phyloP scores from a whole-genome alignment of 2,113 vertebrate species.

The Ceratotherium simum region DNA sequence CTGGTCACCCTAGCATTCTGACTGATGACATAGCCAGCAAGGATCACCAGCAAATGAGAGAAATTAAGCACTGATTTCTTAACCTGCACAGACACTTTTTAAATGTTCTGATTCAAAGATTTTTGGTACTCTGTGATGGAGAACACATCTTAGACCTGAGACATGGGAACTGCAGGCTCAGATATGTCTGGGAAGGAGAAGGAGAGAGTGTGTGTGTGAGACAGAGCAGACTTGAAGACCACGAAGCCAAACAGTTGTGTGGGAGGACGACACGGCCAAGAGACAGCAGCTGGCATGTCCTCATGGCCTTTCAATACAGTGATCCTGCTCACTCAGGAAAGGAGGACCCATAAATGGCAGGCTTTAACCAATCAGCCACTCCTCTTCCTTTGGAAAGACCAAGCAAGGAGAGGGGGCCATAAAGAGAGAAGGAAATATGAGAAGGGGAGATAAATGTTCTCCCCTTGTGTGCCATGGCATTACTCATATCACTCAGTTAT shows the following conservation, averaged over 20 bases:
- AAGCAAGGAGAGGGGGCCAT: neutral
- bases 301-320: rapidly evolving
- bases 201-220: too few relatives aligned
- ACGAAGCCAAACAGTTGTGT: neutral
- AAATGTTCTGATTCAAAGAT: neutral
- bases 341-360: neutral
- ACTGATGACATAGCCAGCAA: too few relatives aligned
- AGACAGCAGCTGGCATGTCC: rapidly evolving
- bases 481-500: neutral
- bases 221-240: neutral
- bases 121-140: neutral
- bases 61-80: neutral
- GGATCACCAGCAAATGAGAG: neutral
- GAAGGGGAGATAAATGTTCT: too few relatives aligned
- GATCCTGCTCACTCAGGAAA: neutral
- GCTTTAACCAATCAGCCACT: neutral
- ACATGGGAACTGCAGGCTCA: neutral
- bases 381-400: neutral
- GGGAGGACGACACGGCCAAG: neutral
- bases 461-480: too few relatives aligned
- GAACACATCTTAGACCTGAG: neutral
- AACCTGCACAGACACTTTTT: neutral
- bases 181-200: neutral
- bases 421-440: neutral
- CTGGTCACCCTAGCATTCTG: neutral